Evolutionary conservation across 2,113 vertebrate species (phyloP), one percentile per base, ranked within the genome.

Genomic region (Ctenomys sociabilis): DNA sequence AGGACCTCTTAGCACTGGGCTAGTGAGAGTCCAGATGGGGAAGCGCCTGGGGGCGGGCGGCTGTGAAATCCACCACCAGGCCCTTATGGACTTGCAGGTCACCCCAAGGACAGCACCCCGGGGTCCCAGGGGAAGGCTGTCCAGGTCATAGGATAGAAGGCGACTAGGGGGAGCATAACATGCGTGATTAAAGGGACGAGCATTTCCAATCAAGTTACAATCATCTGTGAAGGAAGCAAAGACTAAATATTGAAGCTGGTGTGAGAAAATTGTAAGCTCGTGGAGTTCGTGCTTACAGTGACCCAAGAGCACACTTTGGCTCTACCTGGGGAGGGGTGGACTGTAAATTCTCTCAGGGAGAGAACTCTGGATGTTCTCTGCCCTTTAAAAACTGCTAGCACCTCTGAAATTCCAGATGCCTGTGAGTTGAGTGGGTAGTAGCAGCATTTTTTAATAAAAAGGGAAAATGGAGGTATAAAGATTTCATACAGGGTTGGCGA

Each of bases 71-170:
- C 32, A 84, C 90, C 96, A 88, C 90, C 85, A 94, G 92, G 85
- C 94, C 97, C 96, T 70, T 93, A 77, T 95, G 94, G 95, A 94
- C 90, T 83, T 84, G 89, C 0, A 85, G 11, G 92, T 96, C n/a
- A 68, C 61, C 77, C 91, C 83, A 87, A 73, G 57, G 37, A 63
- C 12, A 3, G 13, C 30, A 35, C 40, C 52, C 82, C 35, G 0
- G 32, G 3, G 5, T 77, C 83, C 88, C 88, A 94, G 57, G 68
- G 30, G 73, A 86, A 49, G 49, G 77, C 54, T 92, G 72, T 75
- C 7, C 1, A 94, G 83, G 78, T 86, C 21, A 72, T 91, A 92
- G 37, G 40, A 40, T 52, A n/a, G 26, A 90, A 89, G 26, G 87
- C 77, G 37, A 72, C 86, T 90, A 94, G 66, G 81, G 19, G 17